Evolutionary conservation across 2,888 invertebrate species (phyloP), one percentile per base, ranked within the genome.

Genomic region (Marronus borbonicus): DNA sequence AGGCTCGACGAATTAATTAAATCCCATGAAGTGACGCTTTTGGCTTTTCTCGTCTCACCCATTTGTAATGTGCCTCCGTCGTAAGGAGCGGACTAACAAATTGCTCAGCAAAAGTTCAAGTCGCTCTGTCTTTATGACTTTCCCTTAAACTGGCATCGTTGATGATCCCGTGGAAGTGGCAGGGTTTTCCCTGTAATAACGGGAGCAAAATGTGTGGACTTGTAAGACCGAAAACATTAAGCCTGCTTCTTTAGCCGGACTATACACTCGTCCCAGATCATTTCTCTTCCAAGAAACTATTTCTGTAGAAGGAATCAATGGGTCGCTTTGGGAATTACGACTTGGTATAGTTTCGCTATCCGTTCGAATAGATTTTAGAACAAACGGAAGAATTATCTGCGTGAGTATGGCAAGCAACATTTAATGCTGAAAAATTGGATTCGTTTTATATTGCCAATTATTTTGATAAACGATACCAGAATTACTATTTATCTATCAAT

Each of bases 111-210:
- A 69, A 69, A 69, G 55, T 69, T 69, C 31, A 69, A 52, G 52
- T 14, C 69, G 31, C 28, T 52, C 52, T 36, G 69, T 52, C 52
- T 69, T 69, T 69, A 69, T 69, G 69, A 69, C 69, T 28, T 69
- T 50, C 69, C 17, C 69, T 52, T 69, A 69, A 69, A 69, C 69
- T 69, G 52, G 69, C 52, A 28, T 49, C 50, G 69, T 69, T 69
- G 69, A 69, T 69, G 69, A 69, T 52, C 50, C 69, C 7, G 20
- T 52, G 52, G 55, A 69, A 69, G 52, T 55, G 17, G 69, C 28
- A 52, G 69, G 69, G 55, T 69, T 55, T 69, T 55, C 52, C 69
- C 64, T 64, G 69, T 69, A 69, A 69, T 55, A 69, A 55, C 69
- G 55, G 52, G 36, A 28, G 52, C 28, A 24, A 52, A 69, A 69